phyloP scores from a whole-genome alignment of 1,140 invertebrate species.

The Magallana gigas region DNA sequence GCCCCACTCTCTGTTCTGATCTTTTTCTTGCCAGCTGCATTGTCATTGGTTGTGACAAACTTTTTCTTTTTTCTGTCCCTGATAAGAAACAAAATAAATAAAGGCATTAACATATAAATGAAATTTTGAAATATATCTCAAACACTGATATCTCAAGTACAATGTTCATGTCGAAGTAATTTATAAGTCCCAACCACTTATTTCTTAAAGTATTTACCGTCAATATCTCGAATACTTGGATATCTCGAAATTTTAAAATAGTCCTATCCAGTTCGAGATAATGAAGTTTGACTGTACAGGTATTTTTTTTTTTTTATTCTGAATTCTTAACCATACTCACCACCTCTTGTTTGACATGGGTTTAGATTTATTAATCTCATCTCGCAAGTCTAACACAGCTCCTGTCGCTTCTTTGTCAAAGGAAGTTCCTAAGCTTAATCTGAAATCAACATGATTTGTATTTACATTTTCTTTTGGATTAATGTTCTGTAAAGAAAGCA shows the following conservation, averaged over 20 bases:
- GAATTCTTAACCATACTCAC: constrained; percentile 65
- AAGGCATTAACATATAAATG: no score
- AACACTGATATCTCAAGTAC: no score
- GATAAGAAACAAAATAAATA: background rate
- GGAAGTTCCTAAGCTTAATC: constrained; percentile 76
- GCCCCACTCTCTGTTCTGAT: constrained; percentile 96
- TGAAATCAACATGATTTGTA: constrained; percentile 45
- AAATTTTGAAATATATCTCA: no score
- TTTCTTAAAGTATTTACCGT: no score
- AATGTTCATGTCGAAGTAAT: no score
- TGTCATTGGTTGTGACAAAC: constrained; percentile 86
- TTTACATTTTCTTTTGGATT: background rate
- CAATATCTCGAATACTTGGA: no score
- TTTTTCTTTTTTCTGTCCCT: constrained; percentile 95
- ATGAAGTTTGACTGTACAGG: no score
- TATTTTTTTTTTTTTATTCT: no score
- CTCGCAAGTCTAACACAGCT: constrained; percentile 88
- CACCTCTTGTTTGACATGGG: constrained; percentile 85
- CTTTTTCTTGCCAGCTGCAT: constrained; percentile 85
- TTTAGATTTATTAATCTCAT: constrained; percentile 83
- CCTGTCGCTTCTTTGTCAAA: constrained; percentile 87
- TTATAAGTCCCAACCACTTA: no score
- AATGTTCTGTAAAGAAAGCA: no score
- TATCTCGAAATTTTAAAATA: no score
- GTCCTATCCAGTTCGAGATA: no score